Base-by-base conservation (phyloP, 2,797 vertebrate species). In the Leptodactylus fallax region DNA sequence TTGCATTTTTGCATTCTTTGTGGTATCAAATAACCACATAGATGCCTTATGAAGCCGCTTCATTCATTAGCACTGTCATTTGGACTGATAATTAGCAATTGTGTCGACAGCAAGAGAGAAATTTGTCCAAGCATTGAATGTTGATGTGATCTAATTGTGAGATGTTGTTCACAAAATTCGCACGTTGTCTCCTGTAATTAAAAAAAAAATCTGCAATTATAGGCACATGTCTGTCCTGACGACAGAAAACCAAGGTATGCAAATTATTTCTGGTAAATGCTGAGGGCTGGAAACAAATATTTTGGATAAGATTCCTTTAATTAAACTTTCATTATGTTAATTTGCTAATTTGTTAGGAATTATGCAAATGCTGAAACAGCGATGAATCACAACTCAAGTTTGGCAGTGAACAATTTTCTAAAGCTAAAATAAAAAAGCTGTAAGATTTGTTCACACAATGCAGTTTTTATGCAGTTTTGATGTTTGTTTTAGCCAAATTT, bases 261-360 rank as follows among this genome's bases (percentile, higher is more conserved):
- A 80, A 86, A 86, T 71, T 21, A 25, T 3, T n/a, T 53, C n/a
- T 79, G 49, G 53, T 72, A 87, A 72, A 71, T 60, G 27, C 60
- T 56, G 55, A 55, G 65, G 23, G n/a, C 36, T 81, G 47, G 17
- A 82, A 82, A 51, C 79, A 88, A 81, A 88, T 61, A 84, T 72
- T 79, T 79, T 84, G 81, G 45, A 60, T 79, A 61, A 79, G 63
- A 88, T 36, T 79, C 23, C 61, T 79, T 84, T 79, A 88, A 88
- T 88, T 79, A 88, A 84, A 71, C 27, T 85, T 72, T 83, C 74
- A 88, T 88, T 88, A 88, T 84, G 87, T 49, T 79, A 65, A 84
- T 79, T 84, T 84, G 51, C 53, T 67, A 65, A 84, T 79, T 84
- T 85, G 51, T 23, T 25, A 47, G 56, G 87, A 79, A 78, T 88